Percentiles rank a stretch among this genome's conserved stretches.
Conservation (phyloP, 2,113 vertebrate genomes). For the Bostrychus sinensis region DNA sequence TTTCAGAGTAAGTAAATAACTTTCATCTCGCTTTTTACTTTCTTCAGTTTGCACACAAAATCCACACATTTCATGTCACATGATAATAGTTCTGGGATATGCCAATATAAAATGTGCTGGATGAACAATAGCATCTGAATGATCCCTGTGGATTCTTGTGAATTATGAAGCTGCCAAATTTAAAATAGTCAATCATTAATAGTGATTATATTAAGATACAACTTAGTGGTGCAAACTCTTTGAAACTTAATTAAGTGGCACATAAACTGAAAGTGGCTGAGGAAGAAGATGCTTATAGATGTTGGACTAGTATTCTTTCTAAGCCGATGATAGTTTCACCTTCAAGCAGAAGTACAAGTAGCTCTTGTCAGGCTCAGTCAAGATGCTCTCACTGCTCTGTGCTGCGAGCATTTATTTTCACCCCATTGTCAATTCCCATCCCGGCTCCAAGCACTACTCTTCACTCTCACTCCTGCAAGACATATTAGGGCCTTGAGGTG, state of each 20-base stretch:
- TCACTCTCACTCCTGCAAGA: slow-evolving; percentile 44
- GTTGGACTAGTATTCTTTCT: slow-evolving; percentile 4
- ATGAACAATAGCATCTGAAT: slow-evolving; percentile 18
- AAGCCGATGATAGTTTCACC: slow-evolving; percentile 15
- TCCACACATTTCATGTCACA: neutral
- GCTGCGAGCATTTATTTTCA: slow-evolving; percentile 34
- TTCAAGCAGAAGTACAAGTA: slow-evolving; percentile 23
- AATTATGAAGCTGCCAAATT: slow-evolving; percentile 22
- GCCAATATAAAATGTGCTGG: slow-evolving; percentile 16
- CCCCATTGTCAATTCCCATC: slow-evolving; percentile 33
- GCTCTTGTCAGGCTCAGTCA: slow-evolving; percentile 16
- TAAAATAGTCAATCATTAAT: slow-evolving; percentile 3
- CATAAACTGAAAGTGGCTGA: neutral
- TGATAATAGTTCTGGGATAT: slow-evolving; percentile 22
- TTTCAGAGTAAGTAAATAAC: neutral
- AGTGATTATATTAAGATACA: slow-evolving; percentile 3
- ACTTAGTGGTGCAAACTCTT: neutral
- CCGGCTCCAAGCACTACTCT: slow-evolving; percentile 34
- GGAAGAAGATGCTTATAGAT: slow-evolving; percentile 1
- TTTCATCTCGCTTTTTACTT: neutral
- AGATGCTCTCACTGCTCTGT: slow-evolving; percentile 20
- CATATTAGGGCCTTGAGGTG: slow-evolving; percentile 38
- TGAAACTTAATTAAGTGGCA: neutral
- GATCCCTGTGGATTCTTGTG: slow-evolving; percentile 1
- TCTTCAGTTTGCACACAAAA: neutral